Percentiles rank a stretch among this genome's conserved stretches.
phyloP scores from a whole-genome alignment of 2,888 invertebrate species.

The Caenorhabditis parvicauda region DNA sequence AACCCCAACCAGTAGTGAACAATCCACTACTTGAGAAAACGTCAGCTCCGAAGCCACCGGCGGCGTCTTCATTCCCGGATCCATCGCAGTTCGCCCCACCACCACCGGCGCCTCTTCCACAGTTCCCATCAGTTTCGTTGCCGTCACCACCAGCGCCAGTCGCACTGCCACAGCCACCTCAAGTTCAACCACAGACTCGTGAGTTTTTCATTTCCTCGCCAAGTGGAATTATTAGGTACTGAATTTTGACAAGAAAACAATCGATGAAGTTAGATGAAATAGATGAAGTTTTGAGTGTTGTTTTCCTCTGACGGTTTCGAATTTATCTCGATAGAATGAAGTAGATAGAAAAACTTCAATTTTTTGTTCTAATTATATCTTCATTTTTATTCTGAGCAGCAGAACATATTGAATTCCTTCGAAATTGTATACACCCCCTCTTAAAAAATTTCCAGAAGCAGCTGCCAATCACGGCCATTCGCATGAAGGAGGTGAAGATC shows the following conservation, averaged over 20 bases:
- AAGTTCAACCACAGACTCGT: neutral
- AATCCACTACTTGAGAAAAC: too few relatives aligned
- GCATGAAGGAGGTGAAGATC: constrained; percentile 7
- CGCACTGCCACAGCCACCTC: constrained; percentile 6
- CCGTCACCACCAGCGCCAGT: constrained; percentile 16
- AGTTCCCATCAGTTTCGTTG: constrained; percentile 9
- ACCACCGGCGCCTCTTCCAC: constrained; percentile 14
- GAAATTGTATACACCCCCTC: neutral
- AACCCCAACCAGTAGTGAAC: too few relatives aligned
- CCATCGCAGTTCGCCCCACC: constrained; percentile 49
- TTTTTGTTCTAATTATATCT: too few relatives aligned
- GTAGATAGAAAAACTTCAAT: too few relatives aligned
- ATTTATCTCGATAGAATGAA: too few relatives aligned
- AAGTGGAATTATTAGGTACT: constrained; percentile 4
- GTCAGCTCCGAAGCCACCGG: constrained; percentile 30
- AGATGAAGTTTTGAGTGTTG: too few relatives aligned
- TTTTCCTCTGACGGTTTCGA: too few relatives aligned
- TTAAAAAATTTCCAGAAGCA: neutral
- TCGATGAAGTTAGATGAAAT: constrained; percentile 2
- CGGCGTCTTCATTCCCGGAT: constrained; percentile 49
- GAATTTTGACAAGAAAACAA: constrained; percentile 15
- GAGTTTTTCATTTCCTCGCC: too few relatives aligned
- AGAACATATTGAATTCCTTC: neutral
- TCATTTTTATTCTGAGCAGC: too few relatives aligned
- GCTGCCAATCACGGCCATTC: constrained; percentile 16